Evolutionary conservation across 2,113 vertebrate genomes (phyloP).

Genomic region (Python bivittatus): DNA sequence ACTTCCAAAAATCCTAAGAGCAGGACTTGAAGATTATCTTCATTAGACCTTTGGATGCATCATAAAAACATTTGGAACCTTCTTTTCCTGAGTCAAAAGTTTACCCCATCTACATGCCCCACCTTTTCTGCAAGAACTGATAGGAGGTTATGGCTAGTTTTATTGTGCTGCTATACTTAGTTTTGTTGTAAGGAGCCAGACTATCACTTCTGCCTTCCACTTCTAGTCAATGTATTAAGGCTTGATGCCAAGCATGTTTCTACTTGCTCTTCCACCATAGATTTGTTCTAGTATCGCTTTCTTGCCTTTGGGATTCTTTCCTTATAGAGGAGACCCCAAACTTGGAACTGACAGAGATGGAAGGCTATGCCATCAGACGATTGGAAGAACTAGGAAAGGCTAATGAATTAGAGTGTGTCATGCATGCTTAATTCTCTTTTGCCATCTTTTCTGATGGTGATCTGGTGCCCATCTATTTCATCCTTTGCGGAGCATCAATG

Average conservation of each 20-base stretch:
- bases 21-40: too few species aligned
- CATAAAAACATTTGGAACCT: background rate
- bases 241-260: background rate
- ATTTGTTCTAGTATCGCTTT: accelerated
- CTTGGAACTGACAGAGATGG: background rate
- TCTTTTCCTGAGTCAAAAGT: background rate
- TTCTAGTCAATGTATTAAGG: accelerated
- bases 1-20: background rate
- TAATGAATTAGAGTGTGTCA: background rate
- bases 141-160: background rate
- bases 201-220: background rate
- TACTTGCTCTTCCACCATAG: background rate
- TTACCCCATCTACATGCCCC: background rate
- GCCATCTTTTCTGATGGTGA: background rate
- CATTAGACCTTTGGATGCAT: background rate
- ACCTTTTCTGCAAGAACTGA: background rate
- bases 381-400: background rate
- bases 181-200: background rate
- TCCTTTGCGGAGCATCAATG: accelerated
- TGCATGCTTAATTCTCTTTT: background rate
- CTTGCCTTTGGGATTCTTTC: background rate
- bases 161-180: accelerated
- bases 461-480: accelerated
- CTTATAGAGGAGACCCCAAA: accelerated
- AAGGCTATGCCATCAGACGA: accelerated